Evolutionary conservation across 2,888 invertebrate species (phyloP).

Genomic region (Machimus atricapillus): DNA sequence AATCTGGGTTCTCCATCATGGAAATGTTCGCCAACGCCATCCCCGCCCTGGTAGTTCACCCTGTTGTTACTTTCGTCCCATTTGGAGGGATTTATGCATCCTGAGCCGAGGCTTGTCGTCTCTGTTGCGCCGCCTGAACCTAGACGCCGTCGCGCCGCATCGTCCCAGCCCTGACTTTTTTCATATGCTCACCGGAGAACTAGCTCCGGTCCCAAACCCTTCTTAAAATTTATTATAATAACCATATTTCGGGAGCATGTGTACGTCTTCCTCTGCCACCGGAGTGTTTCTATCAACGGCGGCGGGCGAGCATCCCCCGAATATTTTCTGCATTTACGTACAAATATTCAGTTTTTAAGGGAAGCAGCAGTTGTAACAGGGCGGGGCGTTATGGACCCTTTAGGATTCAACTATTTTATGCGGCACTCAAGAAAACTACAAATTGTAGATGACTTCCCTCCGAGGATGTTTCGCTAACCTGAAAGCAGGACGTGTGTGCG

Average conservation of each 20-base stretch:
- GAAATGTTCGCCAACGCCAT: conserved; percentile 6
- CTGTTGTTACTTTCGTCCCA: conserved; percentile 41
- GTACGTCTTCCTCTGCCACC: background rate
- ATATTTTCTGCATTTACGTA: conserved; percentile 28
- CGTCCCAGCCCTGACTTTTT: background rate
- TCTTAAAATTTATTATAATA: conserved; percentile 41
- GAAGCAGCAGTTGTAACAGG: background rate
- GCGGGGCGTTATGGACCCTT: background rate
- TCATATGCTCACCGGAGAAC: conserved; percentile 7
- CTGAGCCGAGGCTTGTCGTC: conserved; percentile 14
- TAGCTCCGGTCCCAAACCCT: conserved; percentile 31
- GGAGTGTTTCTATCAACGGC: conserved; percentile 6
- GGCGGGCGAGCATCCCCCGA: background rate
- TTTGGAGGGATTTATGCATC: conserved; percentile 43
- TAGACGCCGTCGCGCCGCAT: background rate
- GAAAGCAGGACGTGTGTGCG: conserved; percentile 12
- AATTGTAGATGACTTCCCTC: conserved; percentile 45
- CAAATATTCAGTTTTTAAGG: background rate
- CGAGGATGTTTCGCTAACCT: background rate
- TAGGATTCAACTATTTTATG: conserved; percentile 40
- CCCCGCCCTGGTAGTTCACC: background rate
- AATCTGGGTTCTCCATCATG: conserved; percentile 40
- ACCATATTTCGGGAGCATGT: conserved; percentile 42
- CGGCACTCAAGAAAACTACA: conserved; percentile 43
- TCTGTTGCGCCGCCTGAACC: background rate